Base-by-base conservation (phyloP, 2,888 invertebrate genomes). In the Acanthococcus lagerstroemiae region DNA sequence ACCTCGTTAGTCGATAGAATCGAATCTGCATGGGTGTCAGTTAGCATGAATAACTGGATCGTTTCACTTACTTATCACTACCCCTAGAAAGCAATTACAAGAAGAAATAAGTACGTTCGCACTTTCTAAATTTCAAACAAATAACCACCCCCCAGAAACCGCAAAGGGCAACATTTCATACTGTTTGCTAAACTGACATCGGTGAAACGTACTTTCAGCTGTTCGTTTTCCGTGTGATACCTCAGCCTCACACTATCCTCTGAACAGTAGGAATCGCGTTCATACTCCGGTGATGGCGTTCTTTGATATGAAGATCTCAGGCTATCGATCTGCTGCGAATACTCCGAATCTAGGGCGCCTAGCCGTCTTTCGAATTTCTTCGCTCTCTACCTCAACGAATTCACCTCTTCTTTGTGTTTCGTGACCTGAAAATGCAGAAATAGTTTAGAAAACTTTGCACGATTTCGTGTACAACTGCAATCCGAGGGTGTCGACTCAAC, bases 151-250 rank as follows among this genome's bases (percentile, higher is more conserved):
- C n/a, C n/a, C n/a, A n/a, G n/a, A n/a, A n/a, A n/a, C n/a, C n/a
- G n/a, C n/a, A n/a, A n/a, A 50, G n/a, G n/a, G 7, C 21, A 50
- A 17, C 17, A 50, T 50, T 50, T 17, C 21, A 52, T n/a, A n/a
- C n/a, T n/a, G n/a, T n/a, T n/a, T n/a, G n/a, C n/a, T n/a, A n/a
- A n/a, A n/a, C n/a, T n/a, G n/a, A n/a, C n/a, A n/a, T n/a, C n/a
- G n/a, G n/a, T n/a, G n/a, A n/a, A 52, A 74, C 76, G 72, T 72
- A 81, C 82, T 72, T 87, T 82, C 68, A 93, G 79, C 76, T 91
- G 90, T 75, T 91, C 90, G 72, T 92, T 88, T 78, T 92, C 91
- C 52, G 85, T 83, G 77, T 90, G 89, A 76, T 90, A 90, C 68
- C 87, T 82, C 73, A 83, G 84, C 63, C 86, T 80, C 70, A 86